Conservation (phyloP, 2,797 vertebrate genomes). For the Pantherophis alleghaniensis region DNA sequence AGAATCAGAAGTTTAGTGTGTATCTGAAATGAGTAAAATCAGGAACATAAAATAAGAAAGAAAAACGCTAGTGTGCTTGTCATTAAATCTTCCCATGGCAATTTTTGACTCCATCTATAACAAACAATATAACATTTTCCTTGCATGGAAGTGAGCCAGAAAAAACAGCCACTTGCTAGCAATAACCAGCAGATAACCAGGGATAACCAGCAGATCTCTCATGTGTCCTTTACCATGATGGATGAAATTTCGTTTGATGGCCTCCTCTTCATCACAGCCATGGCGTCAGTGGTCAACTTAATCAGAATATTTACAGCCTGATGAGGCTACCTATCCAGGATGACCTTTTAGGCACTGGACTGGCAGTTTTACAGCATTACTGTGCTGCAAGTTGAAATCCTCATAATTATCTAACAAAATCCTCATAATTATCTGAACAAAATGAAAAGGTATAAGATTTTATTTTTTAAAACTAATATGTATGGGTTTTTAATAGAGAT, state of each 20-base stretch:
- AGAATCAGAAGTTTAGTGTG: conserved; percentile 34
- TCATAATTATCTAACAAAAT: not conserved
- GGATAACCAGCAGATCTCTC: conserved; percentile 50
- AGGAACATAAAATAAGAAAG: conserved; percentile 48
- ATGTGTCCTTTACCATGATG: conserved; percentile 48
- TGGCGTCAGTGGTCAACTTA: not conserved
- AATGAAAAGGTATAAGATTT: not conserved
- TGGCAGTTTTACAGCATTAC: conserved; percentile 4
- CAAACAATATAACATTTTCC: conserved; percentile 59
- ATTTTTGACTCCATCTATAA: conserved; percentile 65
- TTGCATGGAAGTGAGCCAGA: conserved; percentile 68
- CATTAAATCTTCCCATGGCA: conserved; percentile 66
- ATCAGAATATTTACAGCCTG: not conserved
- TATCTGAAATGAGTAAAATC: conserved; percentile 47
- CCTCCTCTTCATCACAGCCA: conserved; percentile 35
- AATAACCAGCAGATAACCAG: conserved; percentile 47
- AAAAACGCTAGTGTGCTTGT: conserved; percentile 70
- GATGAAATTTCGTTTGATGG: conserved; percentile 47
- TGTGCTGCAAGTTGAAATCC: not conserved
- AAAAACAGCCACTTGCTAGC: conserved; percentile 66
- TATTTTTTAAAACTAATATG: not conserved
- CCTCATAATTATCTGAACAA: not conserved
- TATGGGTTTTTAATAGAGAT: not conserved
- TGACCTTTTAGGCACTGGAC: not conserved
- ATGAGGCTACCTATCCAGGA: conserved; percentile 11